Evolutionary conservation across 2,888 invertebrate genomes (phyloP).

Genomic region (Augiades crinisus): DNA sequence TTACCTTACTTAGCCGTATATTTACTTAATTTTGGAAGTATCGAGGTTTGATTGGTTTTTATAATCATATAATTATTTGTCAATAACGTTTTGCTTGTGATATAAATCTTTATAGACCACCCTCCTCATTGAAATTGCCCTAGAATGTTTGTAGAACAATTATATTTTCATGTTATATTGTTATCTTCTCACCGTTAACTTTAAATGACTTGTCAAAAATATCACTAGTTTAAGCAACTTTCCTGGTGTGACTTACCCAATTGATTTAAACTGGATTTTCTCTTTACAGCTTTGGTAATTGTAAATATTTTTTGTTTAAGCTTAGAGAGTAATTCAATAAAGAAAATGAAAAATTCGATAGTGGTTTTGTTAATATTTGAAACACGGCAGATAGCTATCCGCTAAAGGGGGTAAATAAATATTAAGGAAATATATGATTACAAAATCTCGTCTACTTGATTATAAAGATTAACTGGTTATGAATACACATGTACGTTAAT

Average conservation of each 20-base stretch:
- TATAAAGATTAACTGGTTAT: no score
- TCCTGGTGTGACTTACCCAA: background rate
- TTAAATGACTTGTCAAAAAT: background rate
- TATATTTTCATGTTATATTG: conserved; percentile 18
- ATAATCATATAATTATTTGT: no score
- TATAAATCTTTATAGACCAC: no score
- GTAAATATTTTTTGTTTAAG: conserved; percentile 25
- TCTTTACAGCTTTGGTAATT: conserved; percentile 11
- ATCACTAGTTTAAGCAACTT: conserved; percentile 1
- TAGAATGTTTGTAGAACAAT: conserved; percentile 7
- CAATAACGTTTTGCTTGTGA: background rate
- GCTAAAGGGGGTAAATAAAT: no score
- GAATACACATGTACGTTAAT: no score
- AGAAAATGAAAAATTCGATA: conserved; percentile 12
- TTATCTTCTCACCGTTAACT: conserved; percentile 5
- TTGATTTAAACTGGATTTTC: background rate
- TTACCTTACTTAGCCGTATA: no score
- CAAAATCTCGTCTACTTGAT: no score
- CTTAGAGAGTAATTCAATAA: conserved; percentile 20
- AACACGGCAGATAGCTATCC: background rate
- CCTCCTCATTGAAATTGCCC: conserved; percentile 1
- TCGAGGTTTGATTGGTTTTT: no score
- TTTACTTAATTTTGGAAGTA: no score
- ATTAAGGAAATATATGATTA: no score
- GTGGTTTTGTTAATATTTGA: conserved; percentile 17